These are phyloP conservation scores for Danio aesculapii DNA, from an alignment of 2,797 vertebrate species.

Conservation along the genomic window DNA sequence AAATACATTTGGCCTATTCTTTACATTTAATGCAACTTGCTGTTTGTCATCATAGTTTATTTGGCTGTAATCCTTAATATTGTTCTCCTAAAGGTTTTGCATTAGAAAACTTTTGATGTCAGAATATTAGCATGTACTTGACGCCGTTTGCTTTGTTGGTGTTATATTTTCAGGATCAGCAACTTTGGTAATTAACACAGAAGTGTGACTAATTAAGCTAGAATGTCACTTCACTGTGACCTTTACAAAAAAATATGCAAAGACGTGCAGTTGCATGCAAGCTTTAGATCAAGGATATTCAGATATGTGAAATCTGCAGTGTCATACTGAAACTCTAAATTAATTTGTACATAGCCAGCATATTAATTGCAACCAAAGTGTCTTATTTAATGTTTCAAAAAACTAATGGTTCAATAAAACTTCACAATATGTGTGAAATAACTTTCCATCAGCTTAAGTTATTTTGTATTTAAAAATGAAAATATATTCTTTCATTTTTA, in stretches of 20 bases:
- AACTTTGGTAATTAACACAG: constrained; percentile 71
- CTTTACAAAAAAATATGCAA: constrained; percentile 40
- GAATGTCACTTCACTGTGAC: constrained; percentile 56
- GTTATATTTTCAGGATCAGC: constrained; percentile 54
- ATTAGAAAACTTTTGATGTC: constrained; percentile 15
- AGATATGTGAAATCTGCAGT: constrained; percentile 4
- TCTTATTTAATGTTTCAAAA: too few relatives aligned
- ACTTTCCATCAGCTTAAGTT: too few relatives aligned
- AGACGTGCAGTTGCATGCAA: constrained; percentile 20
- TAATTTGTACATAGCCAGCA: too few relatives aligned
- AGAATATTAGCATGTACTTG: constrained; percentile 65
- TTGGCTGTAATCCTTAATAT: not conserved
- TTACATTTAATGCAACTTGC: not conserved
- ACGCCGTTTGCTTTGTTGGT: constrained; percentile 54
- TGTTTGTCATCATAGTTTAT: not conserved
- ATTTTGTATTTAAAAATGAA: too few relatives aligned
- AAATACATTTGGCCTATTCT: not conserved
- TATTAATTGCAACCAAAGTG: too few relatives aligned
- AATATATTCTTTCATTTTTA: too few relatives aligned
- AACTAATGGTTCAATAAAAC: too few relatives aligned
- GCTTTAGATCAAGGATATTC: not conserved
- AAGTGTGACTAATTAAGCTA: constrained; percentile 68
- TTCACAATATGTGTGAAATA: too few relatives aligned
- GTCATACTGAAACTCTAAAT: too few relatives aligned
- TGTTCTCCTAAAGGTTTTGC: not conserved